Evolutionary conservation across 1,140 invertebrate genomes (phyloP), one percentile per base, ranked within the genome.

Genomic region (Trichonephila inaurata): DNA sequence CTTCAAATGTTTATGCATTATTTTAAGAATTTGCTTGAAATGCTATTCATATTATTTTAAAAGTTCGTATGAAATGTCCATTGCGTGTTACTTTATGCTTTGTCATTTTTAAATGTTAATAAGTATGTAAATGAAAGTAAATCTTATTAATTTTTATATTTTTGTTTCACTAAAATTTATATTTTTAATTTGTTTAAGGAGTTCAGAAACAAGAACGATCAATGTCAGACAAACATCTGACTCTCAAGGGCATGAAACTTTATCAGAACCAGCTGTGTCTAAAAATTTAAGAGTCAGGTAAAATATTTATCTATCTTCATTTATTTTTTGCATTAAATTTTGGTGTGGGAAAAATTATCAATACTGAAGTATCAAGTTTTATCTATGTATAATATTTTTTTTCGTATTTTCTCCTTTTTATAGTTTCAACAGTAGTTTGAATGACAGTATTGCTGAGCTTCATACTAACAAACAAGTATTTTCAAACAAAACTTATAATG

Each of bases 361-460:
- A 51, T 51, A 0, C 18, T 64, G 18, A 19, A 64, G 2, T 21
- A 64, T 64, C 16, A 64, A 64, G 16, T 6, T 18, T 64, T 19
- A 64, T 64, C 4, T 85, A 8, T 19, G 8, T 66, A 19, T 40
- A 64, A 60, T 10, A 8, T 1, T 10, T 51, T 51, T 51, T 82
- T 33, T 44, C 18, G 0, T 24, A 77, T 14, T 62, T 62, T 18
- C 16, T 18, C 6, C 19, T 69, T 6, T 69, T 51, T 92, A 16
- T 19, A 92, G 90, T 12, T 64, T 85, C 33, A 85, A 85, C 61
- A 69, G 5, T 40, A 87, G 64, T 33, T 28, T 91, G n/a, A 64
- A 92, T 92, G 91, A 92, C 33, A 92, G 91, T 14, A 92, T 92
- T 60, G 82, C 91, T 28, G 82, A 19, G 8, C 83, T 92, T 69